These are phyloP conservation scores for Opisthograptis luteolata DNA, from an alignment of 2,888 invertebrate species.

Conservation along the genomic window DNA sequence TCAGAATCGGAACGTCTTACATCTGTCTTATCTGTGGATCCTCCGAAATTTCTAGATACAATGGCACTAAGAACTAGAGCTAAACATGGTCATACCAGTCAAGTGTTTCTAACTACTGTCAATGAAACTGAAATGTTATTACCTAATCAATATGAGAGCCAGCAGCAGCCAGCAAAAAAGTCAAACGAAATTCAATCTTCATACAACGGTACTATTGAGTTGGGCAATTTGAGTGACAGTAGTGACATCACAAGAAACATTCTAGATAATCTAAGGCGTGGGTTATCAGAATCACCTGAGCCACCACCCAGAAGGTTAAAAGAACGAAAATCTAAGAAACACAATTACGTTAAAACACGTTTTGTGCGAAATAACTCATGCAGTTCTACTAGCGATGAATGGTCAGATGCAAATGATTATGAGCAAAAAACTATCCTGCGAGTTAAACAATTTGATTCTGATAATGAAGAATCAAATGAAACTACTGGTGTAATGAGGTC, in stretches of 20 bases:
- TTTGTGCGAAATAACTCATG: conserved; percentile 75
- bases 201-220: conserved; percentile 54
- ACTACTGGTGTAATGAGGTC: conserved; percentile 50
- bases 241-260: conserved; percentile 76
- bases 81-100: conserved; percentile 85
- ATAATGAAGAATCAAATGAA: conserved; percentile 64
- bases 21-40: conserved; percentile 69
- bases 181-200: conserved; percentile 21
- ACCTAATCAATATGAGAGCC: conserved; percentile 42
- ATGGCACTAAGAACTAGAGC: conserved; percentile 90
- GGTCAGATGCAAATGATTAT: conserved; percentile 77
- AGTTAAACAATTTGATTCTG: conserved; percentile 79
- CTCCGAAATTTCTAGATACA: conserved; percentile 90
- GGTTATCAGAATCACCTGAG: conserved; percentile 75
- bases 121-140: conserved; percentile 55
- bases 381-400: conserved; percentile 81
- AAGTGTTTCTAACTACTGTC: conserved; percentile 83
- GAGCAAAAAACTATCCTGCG: conserved; percentile 75
- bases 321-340: conserved; percentile 74
- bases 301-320: conserved; percentile 74
- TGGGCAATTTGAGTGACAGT: conserved; percentile 72
- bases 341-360: conserved; percentile 80
- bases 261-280: conserved; percentile 68
- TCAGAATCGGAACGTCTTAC: conserved; percentile 77
- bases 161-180: conserved; percentile 30